Evolutionary conservation across 2,113 vertebrate genomes (phyloP), one percentile per base, ranked within the genome.

Genomic region (Barbus barbus): DNA sequence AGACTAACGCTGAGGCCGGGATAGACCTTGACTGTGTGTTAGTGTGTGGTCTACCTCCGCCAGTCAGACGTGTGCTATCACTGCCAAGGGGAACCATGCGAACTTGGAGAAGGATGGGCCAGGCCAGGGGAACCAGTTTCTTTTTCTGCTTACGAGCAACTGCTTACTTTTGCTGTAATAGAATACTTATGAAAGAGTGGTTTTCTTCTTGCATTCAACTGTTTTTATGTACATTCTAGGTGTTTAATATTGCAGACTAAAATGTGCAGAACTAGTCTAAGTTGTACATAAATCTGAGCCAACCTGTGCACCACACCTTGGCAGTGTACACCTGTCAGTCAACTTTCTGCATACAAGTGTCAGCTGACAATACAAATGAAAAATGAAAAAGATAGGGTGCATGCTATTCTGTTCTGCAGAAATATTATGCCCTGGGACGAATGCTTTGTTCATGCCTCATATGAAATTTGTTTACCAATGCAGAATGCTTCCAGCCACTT

Each of bases 41-140:
- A 78, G 76, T 78, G 53, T 78, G 76, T 61, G 76, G 76, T 78
- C 76, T 78, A 60, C 76, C 76, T 78, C 56, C 76, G n/a, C 61
- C 53, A 78, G 76, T 24, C 53, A 78, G n/a, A 78, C 56, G 2
- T 61, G 8, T 61, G 33, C 33, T 61, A 13, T n/a, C 33, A 78
- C 16, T 78, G 53, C 76, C 76, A 78, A 78, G 36, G n/a, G 22
- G 76, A 61, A 61, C 33, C 76, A 78, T 78, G 53, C 61, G 76
- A 44, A 14, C 56, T 36, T 78, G 22, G 36, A 60, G 31, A 60
- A 38, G 53, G 53, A 78, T 60, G 14, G 22, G 76, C 14, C 48
- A 78, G 22, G 76, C 14, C 48, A 78, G 56, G 22, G n/a, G 14
- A 61, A 78, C 53, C 76, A 9, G 16, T 61, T 38, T 60, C 7